Evolutionary conservation across 1,140 invertebrate genomes (phyloP).

Genomic region (Nasonia longicornis): DNA sequence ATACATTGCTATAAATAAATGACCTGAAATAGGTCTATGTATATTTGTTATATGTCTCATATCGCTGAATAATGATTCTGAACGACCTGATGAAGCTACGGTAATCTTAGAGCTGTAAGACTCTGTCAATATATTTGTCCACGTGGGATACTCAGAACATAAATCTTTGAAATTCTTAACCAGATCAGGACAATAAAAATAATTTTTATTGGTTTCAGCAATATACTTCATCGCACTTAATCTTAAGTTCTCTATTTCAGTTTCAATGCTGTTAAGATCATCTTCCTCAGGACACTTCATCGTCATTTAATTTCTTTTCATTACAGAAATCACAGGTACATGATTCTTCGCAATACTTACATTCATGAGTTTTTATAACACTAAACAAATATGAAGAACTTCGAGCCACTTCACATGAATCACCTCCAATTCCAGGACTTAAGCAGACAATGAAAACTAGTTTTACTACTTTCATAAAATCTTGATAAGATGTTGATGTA

Average conservation of each 20-base stretch:
- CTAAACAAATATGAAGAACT: neutral
- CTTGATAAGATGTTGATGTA: neutral
- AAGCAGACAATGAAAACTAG: neutral
- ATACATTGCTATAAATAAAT: too few species aligned
- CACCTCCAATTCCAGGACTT: neutral
- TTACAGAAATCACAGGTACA: slow-evolving; percentile 21
- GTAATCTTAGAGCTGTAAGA: neutral
- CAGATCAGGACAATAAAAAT: slow-evolving; percentile 18
- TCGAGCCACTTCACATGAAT: neutral
- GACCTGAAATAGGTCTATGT: too few species aligned
- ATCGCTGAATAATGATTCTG: slow-evolving; percentile 15
- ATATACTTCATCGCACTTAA: neutral
- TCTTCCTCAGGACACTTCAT: neutral
- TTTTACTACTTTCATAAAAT: neutral
- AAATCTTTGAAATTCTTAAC: neutral
- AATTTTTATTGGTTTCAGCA: neutral
- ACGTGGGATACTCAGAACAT: neutral
- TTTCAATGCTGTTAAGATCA: neutral
- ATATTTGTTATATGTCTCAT: neutral
- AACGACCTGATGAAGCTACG: neutral
- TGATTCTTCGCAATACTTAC: neutral
- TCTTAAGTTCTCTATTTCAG: slow-evolving; percentile 11
- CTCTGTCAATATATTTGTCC: slow-evolving; percentile 13
- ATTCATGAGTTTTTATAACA: neutral
- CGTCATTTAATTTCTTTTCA: neutral